Base-by-base conservation (phyloP, 2,797 vertebrate species). In the Sebastes matsubarae region DNA sequence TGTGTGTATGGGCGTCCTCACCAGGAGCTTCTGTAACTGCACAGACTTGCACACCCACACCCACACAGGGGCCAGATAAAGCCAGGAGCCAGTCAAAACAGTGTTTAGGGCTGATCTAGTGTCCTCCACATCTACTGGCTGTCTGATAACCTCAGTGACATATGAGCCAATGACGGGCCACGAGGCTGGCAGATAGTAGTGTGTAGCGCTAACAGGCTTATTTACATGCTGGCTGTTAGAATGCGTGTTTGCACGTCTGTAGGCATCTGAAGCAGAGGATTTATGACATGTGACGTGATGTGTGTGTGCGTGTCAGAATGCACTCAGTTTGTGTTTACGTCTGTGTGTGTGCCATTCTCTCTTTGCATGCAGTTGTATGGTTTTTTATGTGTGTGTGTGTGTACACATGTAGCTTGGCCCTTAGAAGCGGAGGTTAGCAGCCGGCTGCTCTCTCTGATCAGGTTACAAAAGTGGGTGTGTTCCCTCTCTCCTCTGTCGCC, bases 381-480 rank as follows among this genome's bases (percentile, higher is more conserved):
- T 77, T 73, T 68, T 16, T 46, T 67, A 24, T 73, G 34, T 46
- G 54, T 16, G 72, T 16, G 72, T 38, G 52, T 54, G 25, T 58
- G 55, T 46, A 70, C 72, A 77, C 71, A 78, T 71, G 84, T 88
- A 42, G 83, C 77, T 71, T 87, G 89, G 80, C 88, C 87, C 84
- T 90, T 67, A 89, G 84, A 91, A 89, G 86, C 83, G 87, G 89
- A 93, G 92, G 90, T 93, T 92, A 91, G 93, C 88, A 89, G 90
- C 88, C 79, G 90, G 88, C 88, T 92, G 93, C 89, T 90, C 91
- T 88, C 92, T 93, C 78, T 93, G 94, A 95, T 96, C 95, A 93
- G 92, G 93, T 95, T 96, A 95, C 95, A 94, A 86, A 90, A 94
- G 94, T 94, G 95, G 95, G 95, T 94, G 95, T 96, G 95, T 94